Percentiles rank a stretch among this genome's conserved stretches.
These are phyloP conservation scores for Drosophila kanekoi DNA, from an alignment of 2,888 invertebrate genomes.

Conservation along the genomic window DNA sequence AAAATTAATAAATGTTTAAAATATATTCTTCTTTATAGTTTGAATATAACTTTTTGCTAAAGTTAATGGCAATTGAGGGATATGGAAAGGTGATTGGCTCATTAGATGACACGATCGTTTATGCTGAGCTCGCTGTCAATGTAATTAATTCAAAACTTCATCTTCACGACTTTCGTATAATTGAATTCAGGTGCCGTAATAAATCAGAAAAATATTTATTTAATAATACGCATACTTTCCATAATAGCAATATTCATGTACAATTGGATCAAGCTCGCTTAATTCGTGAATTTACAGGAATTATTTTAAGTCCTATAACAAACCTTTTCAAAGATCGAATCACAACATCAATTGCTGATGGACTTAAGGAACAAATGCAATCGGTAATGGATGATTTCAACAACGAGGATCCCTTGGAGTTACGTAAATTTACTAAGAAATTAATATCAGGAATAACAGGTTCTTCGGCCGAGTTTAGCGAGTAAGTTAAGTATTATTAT, in stretches of 20 bases:
- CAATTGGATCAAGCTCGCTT: slow-evolving; percentile 82
- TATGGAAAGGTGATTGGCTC: slow-evolving; percentile 82
- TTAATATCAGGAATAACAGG: slow-evolving; percentile 80
- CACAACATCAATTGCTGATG: slow-evolving; percentile 84
- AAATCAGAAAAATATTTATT: neutral
- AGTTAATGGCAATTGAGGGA: slow-evolving; percentile 82
- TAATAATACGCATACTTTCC: slow-evolving; percentile 7
- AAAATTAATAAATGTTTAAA: neutral
- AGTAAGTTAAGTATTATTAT: slow-evolving; percentile 11
- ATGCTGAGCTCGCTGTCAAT: slow-evolving; percentile 82
- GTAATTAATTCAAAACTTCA: slow-evolving; percentile 75
- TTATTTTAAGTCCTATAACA: slow-evolving; percentile 84
- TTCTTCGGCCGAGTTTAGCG: slow-evolving; percentile 24
- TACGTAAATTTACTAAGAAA: slow-evolving; percentile 80
- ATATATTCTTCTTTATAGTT: slow-evolving; percentile 68
- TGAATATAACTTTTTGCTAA: slow-evolving; percentile 82
- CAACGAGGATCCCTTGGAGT: slow-evolving; percentile 81
- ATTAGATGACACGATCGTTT: slow-evolving; percentile 81
- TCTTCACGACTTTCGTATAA: slow-evolving; percentile 82
- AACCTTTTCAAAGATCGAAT: slow-evolving; percentile 83
- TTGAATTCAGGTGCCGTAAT: slow-evolving; percentile 77
- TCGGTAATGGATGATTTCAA: slow-evolving; percentile 83
- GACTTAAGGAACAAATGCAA: slow-evolving; percentile 83
- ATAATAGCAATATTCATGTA: slow-evolving; percentile 81
- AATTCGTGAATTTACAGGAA: slow-evolving; percentile 81